Evolutionary conservation across 1,140 invertebrate genomes (phyloP).

Genomic region (Drosophila kikkawai): DNA sequence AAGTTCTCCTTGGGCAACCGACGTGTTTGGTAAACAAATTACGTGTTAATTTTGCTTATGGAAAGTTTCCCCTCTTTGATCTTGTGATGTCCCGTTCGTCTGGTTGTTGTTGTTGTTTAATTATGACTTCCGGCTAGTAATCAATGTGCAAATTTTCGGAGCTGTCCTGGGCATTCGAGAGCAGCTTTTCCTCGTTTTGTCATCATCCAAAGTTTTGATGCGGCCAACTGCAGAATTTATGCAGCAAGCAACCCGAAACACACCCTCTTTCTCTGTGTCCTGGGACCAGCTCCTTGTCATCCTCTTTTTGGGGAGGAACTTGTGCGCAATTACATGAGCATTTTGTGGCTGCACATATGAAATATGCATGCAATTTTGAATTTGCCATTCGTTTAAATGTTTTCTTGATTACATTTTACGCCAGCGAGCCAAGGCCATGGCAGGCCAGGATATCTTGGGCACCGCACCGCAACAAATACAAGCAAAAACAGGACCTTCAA

Average conservation of each 20-base stretch:
- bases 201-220: conserved; percentile 62
- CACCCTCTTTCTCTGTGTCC: not conserved
- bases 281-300: conserved; percentile 19
- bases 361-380: conserved; percentile 84
- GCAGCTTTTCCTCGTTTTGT: conserved; percentile 48
- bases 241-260: conserved; percentile 37
- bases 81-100: conserved; percentile 3
- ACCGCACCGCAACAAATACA: not conserved
- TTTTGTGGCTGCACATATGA: conserved; percentile 82
- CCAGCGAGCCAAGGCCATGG: conserved; percentile 32
- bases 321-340: conserved; percentile 78
- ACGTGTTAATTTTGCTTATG: conserved; percentile 74
- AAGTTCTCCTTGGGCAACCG: conserved; percentile 47
- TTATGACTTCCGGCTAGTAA: conserved; percentile 81
- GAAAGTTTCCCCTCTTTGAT: conserved; percentile 57
- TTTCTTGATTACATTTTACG: conserved; percentile 81
- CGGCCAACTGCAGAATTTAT: conserved; percentile 70
- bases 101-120: conserved; percentile 69
- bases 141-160: conserved; percentile 76
- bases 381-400: conserved; percentile 82
- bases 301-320: conserved; percentile 42
- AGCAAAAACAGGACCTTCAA: conserved; percentile 45
- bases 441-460: conserved; percentile 24
- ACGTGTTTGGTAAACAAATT: conserved; percentile 83
- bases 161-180: conserved; percentile 63